phyloP scores from a whole-genome alignment of 2,888 invertebrate species.

The Caenorhabditis sp. region DNA sequence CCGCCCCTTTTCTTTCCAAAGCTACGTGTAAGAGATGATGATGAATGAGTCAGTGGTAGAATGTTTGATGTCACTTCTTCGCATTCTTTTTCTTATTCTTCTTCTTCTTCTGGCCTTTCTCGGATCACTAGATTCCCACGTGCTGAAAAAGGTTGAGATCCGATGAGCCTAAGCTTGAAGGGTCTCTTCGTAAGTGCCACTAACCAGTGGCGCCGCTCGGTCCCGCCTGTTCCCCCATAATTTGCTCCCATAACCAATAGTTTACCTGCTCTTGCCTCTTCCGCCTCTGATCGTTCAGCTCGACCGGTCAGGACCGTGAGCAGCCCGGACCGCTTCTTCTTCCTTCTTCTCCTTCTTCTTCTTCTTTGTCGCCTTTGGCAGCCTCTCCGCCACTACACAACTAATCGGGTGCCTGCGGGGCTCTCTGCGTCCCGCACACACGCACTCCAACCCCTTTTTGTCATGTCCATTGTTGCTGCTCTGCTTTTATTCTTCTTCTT shows the following conservation, averaged over 20 bases:
- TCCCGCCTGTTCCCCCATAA: too few relatives aligned
- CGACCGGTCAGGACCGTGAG: background rate
- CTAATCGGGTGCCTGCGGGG: constrained; percentile 33
- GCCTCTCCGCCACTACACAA: constrained; percentile 19
- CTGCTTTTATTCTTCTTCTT: constrained; percentile 50
- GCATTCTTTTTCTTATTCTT: background rate
- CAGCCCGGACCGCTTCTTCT: background rate
- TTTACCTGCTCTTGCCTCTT: too few relatives aligned
- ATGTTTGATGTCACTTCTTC: background rate
- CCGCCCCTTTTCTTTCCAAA: too few relatives aligned
- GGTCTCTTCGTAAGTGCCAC: too few relatives aligned
- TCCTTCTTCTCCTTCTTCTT: background rate
- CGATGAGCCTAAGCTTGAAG: too few relatives aligned
- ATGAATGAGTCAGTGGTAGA: too few relatives aligned
- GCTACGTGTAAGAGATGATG: too few relatives aligned
- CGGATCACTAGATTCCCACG: too few relatives aligned
- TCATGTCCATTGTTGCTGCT: constrained; percentile 55
- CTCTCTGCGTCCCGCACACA: constrained; percentile 43
- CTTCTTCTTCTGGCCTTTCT: too few relatives aligned
- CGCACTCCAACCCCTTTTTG: constrained; percentile 55
- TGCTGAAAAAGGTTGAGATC: background rate
- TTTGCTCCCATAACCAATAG: too few relatives aligned
- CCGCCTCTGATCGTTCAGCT: too few relatives aligned
- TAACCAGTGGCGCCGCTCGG: too few relatives aligned
- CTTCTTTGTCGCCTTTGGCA: background rate